Evolutionary conservation across 2,797 vertebrate species (phyloP).

Genomic region (Capromys pilorides): DNA sequence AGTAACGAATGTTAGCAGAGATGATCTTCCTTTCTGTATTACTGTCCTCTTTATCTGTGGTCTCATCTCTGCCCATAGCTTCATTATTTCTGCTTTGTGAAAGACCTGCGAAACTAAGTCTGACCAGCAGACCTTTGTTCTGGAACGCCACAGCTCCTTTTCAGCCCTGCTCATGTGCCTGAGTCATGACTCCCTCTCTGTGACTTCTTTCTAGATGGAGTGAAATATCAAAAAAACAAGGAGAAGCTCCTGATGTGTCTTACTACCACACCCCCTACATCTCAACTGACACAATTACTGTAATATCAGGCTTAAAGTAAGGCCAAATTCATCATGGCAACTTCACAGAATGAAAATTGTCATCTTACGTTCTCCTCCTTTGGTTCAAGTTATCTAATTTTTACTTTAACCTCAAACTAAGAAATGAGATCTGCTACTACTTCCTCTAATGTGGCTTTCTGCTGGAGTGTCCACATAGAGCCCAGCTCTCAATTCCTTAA

Average conservation of each 20-base stretch:
- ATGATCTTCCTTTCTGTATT: background rate
- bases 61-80: background rate
- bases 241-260: background rate
- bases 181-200: background rate
- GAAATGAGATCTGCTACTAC: background rate
- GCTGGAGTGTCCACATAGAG: background rate
- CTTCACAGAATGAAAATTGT: slow-evolving; percentile 10
- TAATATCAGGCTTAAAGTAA: slow-evolving; percentile 12
- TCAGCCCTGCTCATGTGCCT: background rate
- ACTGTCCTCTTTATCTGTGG: background rate
- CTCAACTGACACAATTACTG: background rate
- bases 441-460: background rate
- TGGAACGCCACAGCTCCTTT: slow-evolving; percentile 20
- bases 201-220: background rate
- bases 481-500: background rate
- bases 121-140: background rate
- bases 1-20: background rate
- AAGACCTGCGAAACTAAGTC: slow-evolving; percentile 25
- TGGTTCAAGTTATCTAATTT: slow-evolving; percentile 2
- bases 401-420: slow-evolving; percentile 35
- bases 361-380: background rate
- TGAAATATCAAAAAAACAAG: slow-evolving; percentile 51
- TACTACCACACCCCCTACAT: background rate
- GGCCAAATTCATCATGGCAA: background rate
- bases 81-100: slow-evolving; percentile 24